These are phyloP conservation scores for Gymnoscopelus microlampas DNA, from an alignment of 2,797 vertebrate species.

Conservation along the genomic window DNA sequence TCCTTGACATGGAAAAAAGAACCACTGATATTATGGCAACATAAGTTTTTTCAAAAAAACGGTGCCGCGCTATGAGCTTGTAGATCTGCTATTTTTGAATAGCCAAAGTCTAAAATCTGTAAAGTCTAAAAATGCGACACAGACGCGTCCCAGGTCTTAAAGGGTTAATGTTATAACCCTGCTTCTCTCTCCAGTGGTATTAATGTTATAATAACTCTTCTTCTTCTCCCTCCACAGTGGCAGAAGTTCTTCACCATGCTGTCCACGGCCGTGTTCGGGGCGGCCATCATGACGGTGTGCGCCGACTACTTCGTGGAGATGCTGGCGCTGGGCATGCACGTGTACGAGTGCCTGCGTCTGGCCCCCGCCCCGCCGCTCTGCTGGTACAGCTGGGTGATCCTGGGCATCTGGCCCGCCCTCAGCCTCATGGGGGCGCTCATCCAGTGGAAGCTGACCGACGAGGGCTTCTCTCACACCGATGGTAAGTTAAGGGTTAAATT, in stretches of 20 bases:
- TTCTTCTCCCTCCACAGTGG: constrained; percentile 68
- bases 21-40: too few relatives aligned
- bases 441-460: constrained; percentile 89
- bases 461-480: constrained; percentile 84
- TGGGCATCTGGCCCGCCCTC: constrained; percentile 88
- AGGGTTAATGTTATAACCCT: too few relatives aligned
- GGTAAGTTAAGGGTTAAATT: constrained; percentile 75
- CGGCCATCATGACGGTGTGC: constrained; percentile 85
- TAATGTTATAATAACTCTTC: too few relatives aligned
- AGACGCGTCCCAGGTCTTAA: too few relatives aligned
- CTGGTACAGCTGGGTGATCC: constrained; percentile 92
- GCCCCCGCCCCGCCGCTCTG: constrained; percentile 79
- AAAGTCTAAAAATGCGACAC: too few relatives aligned
- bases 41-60: too few relatives aligned
- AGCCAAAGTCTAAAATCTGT: too few relatives aligned
- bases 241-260: constrained; percentile 86
- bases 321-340: constrained; percentile 79
- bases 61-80: too few relatives aligned
- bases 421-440: constrained; percentile 85
- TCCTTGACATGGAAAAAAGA: too few relatives aligned
- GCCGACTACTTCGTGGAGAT: constrained; percentile 89
- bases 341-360: constrained; percentile 84
- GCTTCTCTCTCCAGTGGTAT: too few relatives aligned
- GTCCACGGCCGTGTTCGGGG: constrained; percentile 87
- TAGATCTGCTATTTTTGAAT: too few relatives aligned